Percentiles rank a stretch among this genome's conserved stretches.
phyloP scores from a whole-genome alignment of 2,113 vertebrate species.

The Petrocephalus microphthalmus region DNA sequence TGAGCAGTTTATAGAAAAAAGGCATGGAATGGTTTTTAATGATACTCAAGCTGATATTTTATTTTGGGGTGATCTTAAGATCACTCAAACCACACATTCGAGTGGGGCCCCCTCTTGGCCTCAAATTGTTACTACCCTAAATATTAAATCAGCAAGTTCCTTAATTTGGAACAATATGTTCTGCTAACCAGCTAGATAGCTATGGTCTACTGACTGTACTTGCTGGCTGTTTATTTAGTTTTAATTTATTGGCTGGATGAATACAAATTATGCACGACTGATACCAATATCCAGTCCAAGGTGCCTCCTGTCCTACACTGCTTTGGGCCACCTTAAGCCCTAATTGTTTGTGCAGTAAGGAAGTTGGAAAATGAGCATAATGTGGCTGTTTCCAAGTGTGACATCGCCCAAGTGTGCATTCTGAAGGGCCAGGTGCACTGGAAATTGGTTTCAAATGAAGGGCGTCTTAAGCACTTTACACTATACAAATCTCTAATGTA shows the following conservation, averaged over 20 bases:
- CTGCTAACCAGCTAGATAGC: not conserved
- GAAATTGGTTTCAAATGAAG: not conserved
- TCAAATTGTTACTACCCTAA: not conserved
- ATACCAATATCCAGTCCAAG: not conserved
- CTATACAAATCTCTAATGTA: constrained; percentile 1
- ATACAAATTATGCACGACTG: not conserved
- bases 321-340: not conserved
- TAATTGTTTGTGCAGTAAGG: not conserved
- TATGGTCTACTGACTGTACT: not conserved
- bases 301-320: not conserved
- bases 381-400: not conserved
- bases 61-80: not conserved
- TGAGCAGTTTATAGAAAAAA: not conserved
- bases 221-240: not conserved
- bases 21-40: not conserved
- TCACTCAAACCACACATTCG: not conserved
- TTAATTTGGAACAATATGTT: not conserved
- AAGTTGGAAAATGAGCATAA: not conserved
- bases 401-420: not conserved
- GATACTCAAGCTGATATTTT: not conserved
- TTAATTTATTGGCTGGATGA: not conserved
- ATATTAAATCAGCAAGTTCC: not conserved
- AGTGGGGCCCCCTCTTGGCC: not conserved
- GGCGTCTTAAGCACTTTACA: not conserved
- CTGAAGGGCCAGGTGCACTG: not conserved